Conservation (phyloP, 2,888 invertebrate species). For the Euzetes globulus region DNA sequence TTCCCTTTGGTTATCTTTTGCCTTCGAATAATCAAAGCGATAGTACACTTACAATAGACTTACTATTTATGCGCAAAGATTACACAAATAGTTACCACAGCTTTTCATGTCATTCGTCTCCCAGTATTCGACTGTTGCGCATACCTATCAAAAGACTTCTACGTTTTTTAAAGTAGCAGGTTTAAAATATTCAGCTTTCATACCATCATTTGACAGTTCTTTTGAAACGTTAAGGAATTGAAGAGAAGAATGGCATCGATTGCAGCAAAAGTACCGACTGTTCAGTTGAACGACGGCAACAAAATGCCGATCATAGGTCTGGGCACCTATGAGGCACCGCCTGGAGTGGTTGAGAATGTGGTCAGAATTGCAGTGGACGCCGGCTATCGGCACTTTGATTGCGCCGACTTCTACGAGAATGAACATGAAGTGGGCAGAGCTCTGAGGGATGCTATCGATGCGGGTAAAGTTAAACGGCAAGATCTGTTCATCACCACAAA, state of each 20-base stretch:
- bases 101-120: not conserved
- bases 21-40: not conserved
- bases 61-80: conserved; percentile 17
- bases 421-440: conserved; percentile 47
- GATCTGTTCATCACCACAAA: conserved; percentile 48
- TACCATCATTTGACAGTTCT: not conserved
- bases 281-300: conserved; percentile 40
- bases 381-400: conserved; percentile 48
- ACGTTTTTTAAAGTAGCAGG: too few relatives aligned
- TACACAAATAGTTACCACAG: not conserved
- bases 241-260: not conserved
- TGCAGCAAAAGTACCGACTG: conserved; percentile 8
- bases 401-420: conserved; percentile 46
- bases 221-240: not conserved
- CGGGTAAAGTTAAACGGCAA: conserved; percentile 45
- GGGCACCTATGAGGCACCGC: conserved; percentile 51
- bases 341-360: conserved; percentile 43
- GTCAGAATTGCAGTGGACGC: conserved; percentile 43
- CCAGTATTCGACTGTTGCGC: not conserved
- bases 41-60: not conserved
- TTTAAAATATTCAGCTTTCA: not conserved
- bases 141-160: too few relatives aligned
- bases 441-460: conserved; percentile 44
- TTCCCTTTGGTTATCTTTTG: not conserved
- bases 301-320: conserved; percentile 44